Evolutionary conservation across 2,888 invertebrate genomes (phyloP).

Genomic region (Adelognathus sp.): DNA sequence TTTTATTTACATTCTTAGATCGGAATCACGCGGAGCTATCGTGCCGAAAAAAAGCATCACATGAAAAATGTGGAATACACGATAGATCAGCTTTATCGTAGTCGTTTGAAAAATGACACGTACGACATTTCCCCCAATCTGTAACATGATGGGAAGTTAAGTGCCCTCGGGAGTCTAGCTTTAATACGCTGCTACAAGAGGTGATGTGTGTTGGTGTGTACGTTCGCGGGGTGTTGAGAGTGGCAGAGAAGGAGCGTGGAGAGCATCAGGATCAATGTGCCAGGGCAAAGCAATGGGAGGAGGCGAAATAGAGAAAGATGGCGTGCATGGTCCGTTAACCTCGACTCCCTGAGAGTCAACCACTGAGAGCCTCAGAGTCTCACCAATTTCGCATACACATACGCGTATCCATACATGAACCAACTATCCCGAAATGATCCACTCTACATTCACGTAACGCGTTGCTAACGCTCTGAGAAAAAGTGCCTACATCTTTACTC

Average conservation of each 20-base stretch:
- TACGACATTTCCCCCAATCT: slow-evolving; percentile 49
- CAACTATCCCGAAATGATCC: slow-evolving; percentile 38
- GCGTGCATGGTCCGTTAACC: slow-evolving; percentile 71
- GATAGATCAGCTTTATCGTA: neutral
- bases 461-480: slow-evolving; percentile 43
- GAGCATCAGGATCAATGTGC: slow-evolving; percentile 65
- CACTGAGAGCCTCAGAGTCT: slow-evolving; percentile 47
- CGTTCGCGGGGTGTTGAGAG: slow-evolving; percentile 41
- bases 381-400: slow-evolving; percentile 41
- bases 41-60: no score
- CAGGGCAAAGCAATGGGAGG: slow-evolving; percentile 50
- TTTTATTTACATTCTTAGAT: neutral
- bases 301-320: slow-evolving; percentile 55
- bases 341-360: slow-evolving; percentile 65
- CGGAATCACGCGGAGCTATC: no score
- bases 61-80: neutral
- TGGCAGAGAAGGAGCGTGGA: slow-evolving; percentile 49
- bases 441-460: slow-evolving; percentile 57
- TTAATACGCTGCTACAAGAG: slow-evolving; percentile 49
- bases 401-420: slow-evolving; percentile 3
- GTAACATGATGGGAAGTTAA: slow-evolving; percentile 58
- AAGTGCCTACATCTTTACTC: slow-evolving; percentile 9
- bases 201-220: neutral
- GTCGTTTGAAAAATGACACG: slow-evolving; percentile 46
- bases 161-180: slow-evolving; percentile 51